A percentile compares a stretch with the other conserved stretches of the same genome.
phyloP scores from a whole-genome alignment of 2,113 vertebrate genomes.

The Spea bombifrons region DNA sequence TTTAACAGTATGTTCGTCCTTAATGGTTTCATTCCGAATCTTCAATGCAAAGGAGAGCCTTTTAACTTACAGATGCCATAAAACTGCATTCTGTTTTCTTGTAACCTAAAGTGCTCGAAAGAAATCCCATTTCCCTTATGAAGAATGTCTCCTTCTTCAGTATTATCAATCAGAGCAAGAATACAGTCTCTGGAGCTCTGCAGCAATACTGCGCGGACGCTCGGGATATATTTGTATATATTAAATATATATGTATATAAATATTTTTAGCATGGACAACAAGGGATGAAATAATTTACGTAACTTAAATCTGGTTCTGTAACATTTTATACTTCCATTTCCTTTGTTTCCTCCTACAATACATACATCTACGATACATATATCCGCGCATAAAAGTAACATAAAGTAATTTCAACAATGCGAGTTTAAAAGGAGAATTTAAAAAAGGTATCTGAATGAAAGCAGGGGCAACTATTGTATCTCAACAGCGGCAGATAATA shows the following conservation, averaged over 20 bases:
- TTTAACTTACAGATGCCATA: constrained; percentile 20
- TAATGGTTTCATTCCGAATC: background rate
- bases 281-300: constrained; percentile 24
- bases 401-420: constrained; percentile 50
- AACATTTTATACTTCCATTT: constrained; percentile 45
- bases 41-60: constrained; percentile 1
- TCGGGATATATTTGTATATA: constrained; percentile 39
- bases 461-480: constrained; percentile 40
- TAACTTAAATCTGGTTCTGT: constrained; percentile 44
- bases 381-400: background rate
- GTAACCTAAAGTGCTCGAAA: constrained; percentile 44
- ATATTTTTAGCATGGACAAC: constrained; percentile 16
- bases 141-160: constrained; percentile 25
- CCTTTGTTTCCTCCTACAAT: constrained; percentile 24
- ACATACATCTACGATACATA: constrained; percentile 24
- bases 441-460: constrained; percentile 48
- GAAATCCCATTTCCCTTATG: constrained; percentile 48
- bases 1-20: background rate
- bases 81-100: constrained; percentile 41
- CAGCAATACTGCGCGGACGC: constrained; percentile 26
- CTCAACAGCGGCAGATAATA: constrained; percentile 59
- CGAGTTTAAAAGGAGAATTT: constrained; percentile 50
- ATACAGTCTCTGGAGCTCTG: constrained; percentile 42
- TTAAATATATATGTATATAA: constrained; percentile 44
- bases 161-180: constrained; percentile 32